Percentiles rank a stretch among this genome's conserved stretches.
These are phyloP conservation scores for Ormyrus labotus DNA, from an alignment of 2,888 invertebrate species.

Conservation along the genomic window DNA sequence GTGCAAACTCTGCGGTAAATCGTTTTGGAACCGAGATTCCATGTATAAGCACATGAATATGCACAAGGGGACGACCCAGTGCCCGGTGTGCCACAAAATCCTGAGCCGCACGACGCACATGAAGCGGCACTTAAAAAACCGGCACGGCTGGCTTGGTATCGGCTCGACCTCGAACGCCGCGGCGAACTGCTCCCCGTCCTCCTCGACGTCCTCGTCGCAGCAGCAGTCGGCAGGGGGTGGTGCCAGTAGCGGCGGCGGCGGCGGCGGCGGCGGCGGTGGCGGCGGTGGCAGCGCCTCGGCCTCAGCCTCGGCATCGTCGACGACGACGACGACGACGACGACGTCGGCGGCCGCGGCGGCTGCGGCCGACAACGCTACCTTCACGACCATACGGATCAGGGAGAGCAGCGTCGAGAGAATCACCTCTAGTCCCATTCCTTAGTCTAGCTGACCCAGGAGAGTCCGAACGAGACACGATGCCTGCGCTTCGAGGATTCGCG, in stretches of 20 bases:
- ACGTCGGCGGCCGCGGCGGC: conserved; percentile 48
- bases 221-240: background rate
- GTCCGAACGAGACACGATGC: conserved; percentile 39
- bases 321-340: background rate
- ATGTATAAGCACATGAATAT: conserved; percentile 77
- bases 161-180: conserved; percentile 61
- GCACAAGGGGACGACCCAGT: conserved; percentile 77
- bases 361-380: conserved; percentile 62
- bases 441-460: conserved; percentile 60
- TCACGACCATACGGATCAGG: conserved; percentile 74
- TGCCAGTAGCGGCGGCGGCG: conserved; percentile 8
- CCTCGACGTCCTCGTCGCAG: background rate
- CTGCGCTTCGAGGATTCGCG: conserved; percentile 66
- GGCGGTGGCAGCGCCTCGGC: conserved; percentile 30
- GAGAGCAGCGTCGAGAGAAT: conserved; percentile 75
- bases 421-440: conserved; percentile 75
- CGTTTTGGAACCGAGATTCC: conserved; percentile 77
- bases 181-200: background rate
- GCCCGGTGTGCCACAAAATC: conserved; percentile 76
- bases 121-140: conserved; percentile 75
- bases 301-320: conserved; percentile 35
- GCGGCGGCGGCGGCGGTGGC: background rate
- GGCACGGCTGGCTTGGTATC: conserved; percentile 73
- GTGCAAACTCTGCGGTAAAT: conserved; percentile 76
- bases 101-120: conserved; percentile 76